A percentile compares a stretch with the other conserved stretches of the same genome.
These are phyloP conservation scores for Melanargia galathea DNA, from an alignment of 2,888 invertebrate genomes.

Conservation along the genomic window DNA sequence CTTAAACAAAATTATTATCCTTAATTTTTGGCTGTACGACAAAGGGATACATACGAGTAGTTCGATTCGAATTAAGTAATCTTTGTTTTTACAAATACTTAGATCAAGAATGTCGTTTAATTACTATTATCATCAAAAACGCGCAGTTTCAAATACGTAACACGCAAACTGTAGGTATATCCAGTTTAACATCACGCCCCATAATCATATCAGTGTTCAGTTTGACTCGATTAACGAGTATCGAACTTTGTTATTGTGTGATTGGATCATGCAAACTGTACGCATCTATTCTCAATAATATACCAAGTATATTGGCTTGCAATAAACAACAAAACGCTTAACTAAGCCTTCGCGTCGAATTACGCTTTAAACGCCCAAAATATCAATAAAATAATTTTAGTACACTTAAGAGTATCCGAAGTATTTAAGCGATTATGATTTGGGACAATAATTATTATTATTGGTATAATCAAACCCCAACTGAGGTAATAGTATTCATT, in stretches of 20 bases:
- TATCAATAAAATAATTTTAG: background rate
- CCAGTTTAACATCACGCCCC: background rate
- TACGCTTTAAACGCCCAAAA: conserved; percentile 3
- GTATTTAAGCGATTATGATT: conserved; percentile 12
- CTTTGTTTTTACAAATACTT: conserved; percentile 2
- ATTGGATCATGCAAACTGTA: background rate
- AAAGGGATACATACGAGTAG: background rate
- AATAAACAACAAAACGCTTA: too few relatives aligned
- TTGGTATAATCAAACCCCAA: background rate
- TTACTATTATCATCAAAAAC: too few relatives aligned
- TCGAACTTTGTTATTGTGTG: conserved; percentile 4
- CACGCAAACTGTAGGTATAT: background rate
- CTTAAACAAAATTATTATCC: background rate
- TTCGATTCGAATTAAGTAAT: background rate
- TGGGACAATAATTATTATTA: background rate
- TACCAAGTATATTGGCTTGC: too few relatives aligned
- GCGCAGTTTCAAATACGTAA: too few relatives aligned
- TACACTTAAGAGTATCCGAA: background rate
- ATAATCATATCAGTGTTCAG: conserved; percentile 1
- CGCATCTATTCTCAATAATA: background rate
- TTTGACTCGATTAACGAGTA: background rate
- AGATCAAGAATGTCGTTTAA: too few relatives aligned
- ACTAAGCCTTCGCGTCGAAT: background rate
- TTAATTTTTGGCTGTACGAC: background rate
- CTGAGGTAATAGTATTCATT: background rate